Conservation (phyloP, 2,797 vertebrate species). For the Hemibagrus guttatus region DNA sequence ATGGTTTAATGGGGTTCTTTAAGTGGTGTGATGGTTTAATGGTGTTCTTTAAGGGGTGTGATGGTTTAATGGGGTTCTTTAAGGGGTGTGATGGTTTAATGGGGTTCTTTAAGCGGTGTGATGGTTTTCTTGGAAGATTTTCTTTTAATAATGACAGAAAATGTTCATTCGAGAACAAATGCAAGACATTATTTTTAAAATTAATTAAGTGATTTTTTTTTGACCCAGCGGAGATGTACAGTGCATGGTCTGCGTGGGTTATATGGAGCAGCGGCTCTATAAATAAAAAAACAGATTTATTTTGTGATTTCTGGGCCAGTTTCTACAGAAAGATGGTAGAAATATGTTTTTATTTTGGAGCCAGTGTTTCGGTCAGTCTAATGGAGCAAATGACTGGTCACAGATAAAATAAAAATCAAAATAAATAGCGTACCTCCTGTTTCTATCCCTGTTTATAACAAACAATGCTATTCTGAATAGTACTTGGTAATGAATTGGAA, state of each 20-base stretch:
- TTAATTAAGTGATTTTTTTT: neutral
- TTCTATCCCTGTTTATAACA: neutral
- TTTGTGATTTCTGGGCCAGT: slow-evolving; percentile 1
- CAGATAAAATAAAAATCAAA: neutral
- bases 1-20: too few species aligned
- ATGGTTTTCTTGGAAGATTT: neutral
- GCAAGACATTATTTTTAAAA: neutral
- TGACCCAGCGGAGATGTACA: neutral
- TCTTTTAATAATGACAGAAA: neutral
- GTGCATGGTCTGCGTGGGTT: neutral
- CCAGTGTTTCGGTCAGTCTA: neutral
- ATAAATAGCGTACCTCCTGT: neutral
- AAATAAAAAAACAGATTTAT: neutral
- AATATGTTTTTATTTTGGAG: neutral
- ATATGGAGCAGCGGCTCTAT: neutral
- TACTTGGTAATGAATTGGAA: too few species aligned
- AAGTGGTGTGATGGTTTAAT: too few species aligned
- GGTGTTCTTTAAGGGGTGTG: too few species aligned
- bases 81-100: neutral
- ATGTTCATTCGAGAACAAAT: neutral
- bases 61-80: too few species aligned
- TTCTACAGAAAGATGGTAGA: neutral
- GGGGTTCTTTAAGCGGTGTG: too few species aligned
- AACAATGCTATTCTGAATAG: neutral
- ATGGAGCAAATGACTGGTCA: neutral